Percentiles rank a stretch among this genome's conserved stretches.
Conservation (phyloP, 2,113 vertebrate genomes). For the Neodon shergylaensis region DNA sequence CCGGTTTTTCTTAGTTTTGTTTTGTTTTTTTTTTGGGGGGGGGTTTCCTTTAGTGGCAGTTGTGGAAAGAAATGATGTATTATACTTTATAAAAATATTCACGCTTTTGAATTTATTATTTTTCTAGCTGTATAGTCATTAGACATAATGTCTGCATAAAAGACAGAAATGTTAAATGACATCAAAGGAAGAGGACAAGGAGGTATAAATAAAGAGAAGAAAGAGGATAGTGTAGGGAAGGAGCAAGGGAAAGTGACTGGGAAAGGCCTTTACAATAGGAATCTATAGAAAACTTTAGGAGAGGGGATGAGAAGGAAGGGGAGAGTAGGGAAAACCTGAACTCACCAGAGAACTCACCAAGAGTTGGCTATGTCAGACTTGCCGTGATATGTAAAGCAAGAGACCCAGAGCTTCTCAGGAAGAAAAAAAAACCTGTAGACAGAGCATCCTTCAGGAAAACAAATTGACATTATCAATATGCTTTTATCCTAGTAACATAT, state of each 20-base stretch:
- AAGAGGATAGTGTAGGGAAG: accelerated
- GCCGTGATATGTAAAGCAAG: neutral
- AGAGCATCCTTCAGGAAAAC: neutral
- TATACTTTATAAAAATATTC: neutral
- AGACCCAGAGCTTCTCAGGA: neutral
- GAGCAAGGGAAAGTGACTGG: accelerated
- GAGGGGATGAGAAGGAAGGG: accelerated
- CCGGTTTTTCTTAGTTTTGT: neutral
- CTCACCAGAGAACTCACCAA: neutral
- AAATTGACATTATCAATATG: constrained; percentile 4
- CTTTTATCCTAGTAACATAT: constrained; percentile 27
- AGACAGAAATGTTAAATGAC: neutral
- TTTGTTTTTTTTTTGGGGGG: constrained; percentile 20
- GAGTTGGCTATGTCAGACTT: neutral
- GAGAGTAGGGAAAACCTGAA: too few species aligned
- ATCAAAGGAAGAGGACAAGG: neutral
- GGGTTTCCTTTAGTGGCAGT: neutral
- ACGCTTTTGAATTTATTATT: neutral
- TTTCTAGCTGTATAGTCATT: neutral
- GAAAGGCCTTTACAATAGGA: neutral
- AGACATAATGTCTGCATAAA: neutral
- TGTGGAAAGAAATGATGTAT: neutral
- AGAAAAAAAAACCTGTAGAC: neutral
- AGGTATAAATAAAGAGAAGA: neutral
- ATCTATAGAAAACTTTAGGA: neutral